Evolutionary conservation across 2,113 vertebrate species (phyloP).

Genomic region (Gymnarchus niloticus): DNA sequence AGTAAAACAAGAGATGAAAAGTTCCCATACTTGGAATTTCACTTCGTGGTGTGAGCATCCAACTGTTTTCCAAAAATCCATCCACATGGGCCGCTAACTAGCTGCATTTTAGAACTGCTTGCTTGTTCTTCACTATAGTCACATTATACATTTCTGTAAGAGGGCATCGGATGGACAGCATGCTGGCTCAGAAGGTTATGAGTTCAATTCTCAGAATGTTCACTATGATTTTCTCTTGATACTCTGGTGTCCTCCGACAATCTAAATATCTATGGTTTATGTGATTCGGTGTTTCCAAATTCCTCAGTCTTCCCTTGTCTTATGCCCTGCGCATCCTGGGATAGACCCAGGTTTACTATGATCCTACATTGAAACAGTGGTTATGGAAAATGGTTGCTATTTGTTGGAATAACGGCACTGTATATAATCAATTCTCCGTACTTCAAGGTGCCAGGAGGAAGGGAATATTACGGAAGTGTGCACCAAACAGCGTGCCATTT

Average conservation of each 20-base stretch:
- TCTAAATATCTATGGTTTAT: background rate
- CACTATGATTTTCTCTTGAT: background rate
- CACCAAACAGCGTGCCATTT: background rate
- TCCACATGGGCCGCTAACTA: background rate
- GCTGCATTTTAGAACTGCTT: too few relatives aligned
- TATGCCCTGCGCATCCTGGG: background rate
- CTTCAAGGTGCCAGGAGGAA: background rate
- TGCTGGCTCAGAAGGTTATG: background rate
- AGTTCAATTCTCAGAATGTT: background rate
- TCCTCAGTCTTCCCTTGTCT: background rate
- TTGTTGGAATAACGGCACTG: background rate
- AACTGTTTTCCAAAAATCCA: background rate
- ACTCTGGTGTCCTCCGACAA: too few relatives aligned
- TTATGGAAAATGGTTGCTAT: background rate
- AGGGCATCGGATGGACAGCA: background rate
- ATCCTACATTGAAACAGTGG: background rate
- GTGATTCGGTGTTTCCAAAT: background rate
- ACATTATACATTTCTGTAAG: background rate
- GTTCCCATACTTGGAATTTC: background rate
- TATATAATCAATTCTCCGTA: background rate
- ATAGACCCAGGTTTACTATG: background rate
- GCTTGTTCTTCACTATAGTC: too few relatives aligned
- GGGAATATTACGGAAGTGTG: background rate
- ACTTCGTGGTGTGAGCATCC: background rate
- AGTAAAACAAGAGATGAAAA: background rate